Percentiles rank a stretch among this genome's conserved stretches.
phyloP scores from a whole-genome alignment of 2,797 vertebrate genomes.

The Pseudotriccus pelzelni region DNA sequence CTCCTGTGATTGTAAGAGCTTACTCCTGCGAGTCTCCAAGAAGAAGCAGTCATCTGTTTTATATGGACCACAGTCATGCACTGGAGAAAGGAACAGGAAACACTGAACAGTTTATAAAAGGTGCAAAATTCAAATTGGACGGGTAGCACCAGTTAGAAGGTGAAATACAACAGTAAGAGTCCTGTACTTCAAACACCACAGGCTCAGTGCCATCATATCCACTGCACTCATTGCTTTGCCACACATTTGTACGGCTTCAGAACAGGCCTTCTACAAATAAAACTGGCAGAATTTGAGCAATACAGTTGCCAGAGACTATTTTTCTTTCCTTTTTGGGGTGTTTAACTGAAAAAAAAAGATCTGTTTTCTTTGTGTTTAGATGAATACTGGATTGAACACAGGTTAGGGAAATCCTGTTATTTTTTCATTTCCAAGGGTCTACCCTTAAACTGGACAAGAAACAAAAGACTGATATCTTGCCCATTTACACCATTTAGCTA shows the following conservation, averaged over 20 bases:
- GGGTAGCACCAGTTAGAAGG: not conserved
- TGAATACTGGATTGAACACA: not conserved
- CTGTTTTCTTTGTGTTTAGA: not conserved
- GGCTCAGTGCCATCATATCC: not conserved
- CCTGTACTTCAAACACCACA: not conserved
- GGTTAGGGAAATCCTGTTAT: slow-evolving; percentile 5
- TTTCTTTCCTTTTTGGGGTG: not conserved
- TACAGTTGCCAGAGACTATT: not conserved
- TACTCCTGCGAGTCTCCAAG: not conserved
- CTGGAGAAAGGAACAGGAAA: not conserved
- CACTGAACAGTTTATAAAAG: accelerated
- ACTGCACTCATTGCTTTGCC: not conserved
- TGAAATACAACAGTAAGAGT: not conserved
- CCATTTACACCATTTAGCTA: slow-evolving; percentile 8
- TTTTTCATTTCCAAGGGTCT: not conserved
- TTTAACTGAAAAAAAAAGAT: not conserved
- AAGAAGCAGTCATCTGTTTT: not conserved
- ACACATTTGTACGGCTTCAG: not conserved
- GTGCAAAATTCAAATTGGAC: not conserved
- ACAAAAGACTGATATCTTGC: slow-evolving; percentile 17
- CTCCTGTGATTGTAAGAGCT: not conserved
- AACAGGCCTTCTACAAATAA: not conserved
- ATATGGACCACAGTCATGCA: not conserved
- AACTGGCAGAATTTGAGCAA: not conserved
- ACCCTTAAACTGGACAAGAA: not conserved